These are phyloP conservation scores for Lasiurus cinereus DNA, from an alignment of 2,113 vertebrate genomes.

Conservation along the genomic window DNA sequence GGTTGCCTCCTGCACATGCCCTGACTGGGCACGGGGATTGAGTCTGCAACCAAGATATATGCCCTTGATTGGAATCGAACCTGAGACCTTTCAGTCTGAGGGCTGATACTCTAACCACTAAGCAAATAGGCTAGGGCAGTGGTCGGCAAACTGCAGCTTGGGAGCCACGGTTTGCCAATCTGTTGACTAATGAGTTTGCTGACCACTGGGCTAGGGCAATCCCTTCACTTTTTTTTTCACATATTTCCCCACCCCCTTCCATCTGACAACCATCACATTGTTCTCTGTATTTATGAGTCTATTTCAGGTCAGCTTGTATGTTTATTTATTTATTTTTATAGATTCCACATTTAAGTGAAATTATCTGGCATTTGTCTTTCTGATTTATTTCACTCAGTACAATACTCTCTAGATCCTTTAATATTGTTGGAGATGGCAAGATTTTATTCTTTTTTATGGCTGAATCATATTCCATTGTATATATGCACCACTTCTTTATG, in stretches of 20 bases:
- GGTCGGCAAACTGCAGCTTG: no score
- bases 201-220: neutral
- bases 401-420: neutral
- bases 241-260: neutral
- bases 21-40: no score
- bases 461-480: neutral
- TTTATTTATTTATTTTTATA: neutral
- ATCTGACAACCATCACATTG: neutral
- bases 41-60: no score
- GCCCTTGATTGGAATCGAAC: no score
- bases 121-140: no score
- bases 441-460: neutral
- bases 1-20: no score
- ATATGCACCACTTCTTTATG: neutral
- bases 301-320: neutral
- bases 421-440: neutral
- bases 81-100: no score
- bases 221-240: neutral
- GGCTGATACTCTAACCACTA: no score
- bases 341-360: neutral
- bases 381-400: neutral
- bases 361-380: neutral
- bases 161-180: no score
- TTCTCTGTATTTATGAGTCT: neutral
- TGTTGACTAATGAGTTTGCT: no score